Base-by-base conservation (phyloP, 1,140 invertebrate species). In the Zaprionus gabonicus region DNA sequence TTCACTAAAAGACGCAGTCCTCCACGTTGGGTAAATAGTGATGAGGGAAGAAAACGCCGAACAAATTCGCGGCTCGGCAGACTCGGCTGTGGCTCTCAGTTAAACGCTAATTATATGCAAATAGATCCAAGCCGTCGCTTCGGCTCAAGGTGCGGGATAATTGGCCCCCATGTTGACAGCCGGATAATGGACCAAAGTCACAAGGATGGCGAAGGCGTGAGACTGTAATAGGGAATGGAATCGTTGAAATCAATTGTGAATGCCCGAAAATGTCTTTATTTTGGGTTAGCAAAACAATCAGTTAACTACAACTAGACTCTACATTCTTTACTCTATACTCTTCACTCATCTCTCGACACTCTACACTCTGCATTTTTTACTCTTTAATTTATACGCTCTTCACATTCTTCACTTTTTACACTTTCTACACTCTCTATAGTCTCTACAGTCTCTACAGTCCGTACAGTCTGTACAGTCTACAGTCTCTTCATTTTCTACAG, bases 61-160 rank as follows among this genome's bases (percentile, higher is more conserved):
- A 20, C 34, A 55, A 41, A 4, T 41, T 12, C 59, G 72, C 31
- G 44, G 66, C 46, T 63, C 51, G 15, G 2, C 51, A 6, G 5
- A 5, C 46, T 4, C 63, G 41, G 51, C 76, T 66, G 63, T 67
- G 75, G 71, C 57, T 65, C 78, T 71, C 64, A 76, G 68, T 76
- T 63, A 68, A 68, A 59, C 81, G 78, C 84, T 90, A 88, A 88
- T 88, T 88, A 88, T 84, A 90, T 90, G 84, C 76, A 88, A 88
- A 88, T 90, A 88, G 75, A 80, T 88, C 60, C 57, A 72, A 79
- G 55, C 58, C 67, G 62, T 34, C 44, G 70, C 36, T 10, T 3
- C 49, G 49, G 64, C 78, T 70, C 44, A 81, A 78, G 85, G 71
- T 84, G 81, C 76, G 53, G 76, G 36, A 81, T 87, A 90, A 87